Evolutionary conservation across 2,888 invertebrate genomes (phyloP).

Genomic region (Malacosoma neustria): DNA sequence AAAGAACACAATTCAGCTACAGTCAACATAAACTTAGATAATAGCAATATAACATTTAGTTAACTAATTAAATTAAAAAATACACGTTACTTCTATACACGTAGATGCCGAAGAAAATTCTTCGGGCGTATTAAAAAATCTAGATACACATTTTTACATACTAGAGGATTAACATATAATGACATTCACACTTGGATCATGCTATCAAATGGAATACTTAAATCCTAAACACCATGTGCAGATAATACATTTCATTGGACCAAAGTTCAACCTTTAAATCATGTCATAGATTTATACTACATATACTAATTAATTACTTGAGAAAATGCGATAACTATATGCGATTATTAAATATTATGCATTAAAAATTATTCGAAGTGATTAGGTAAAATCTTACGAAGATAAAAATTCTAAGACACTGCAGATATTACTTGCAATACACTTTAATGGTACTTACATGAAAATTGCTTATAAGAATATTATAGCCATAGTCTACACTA

Average conservation of each 20-base stretch:
- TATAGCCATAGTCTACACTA: constrained; percentile 29
- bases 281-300: constrained; percentile 32
- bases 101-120: neutral
- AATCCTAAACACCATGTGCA: constrained; percentile 62
- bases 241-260: constrained; percentile 67
- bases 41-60: too few relatives aligned
- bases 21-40: too few relatives aligned
- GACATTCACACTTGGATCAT: constrained; percentile 3
- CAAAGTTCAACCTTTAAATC: constrained; percentile 71
- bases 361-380: constrained; percentile 27
- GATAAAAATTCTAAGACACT: constrained; percentile 34
- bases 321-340: constrained; percentile 20
- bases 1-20: too few relatives aligned
- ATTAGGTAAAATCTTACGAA: constrained; percentile 21
- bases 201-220: constrained; percentile 22
- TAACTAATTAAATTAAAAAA: too few relatives aligned
- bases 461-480: constrained; percentile 37
- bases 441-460: constrained; percentile 22
- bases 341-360: constrained; percentile 20
- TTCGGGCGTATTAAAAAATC: neutral
- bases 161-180: constrained; percentile 1
- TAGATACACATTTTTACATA: constrained; percentile 2
- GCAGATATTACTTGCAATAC: constrained; percentile 17
- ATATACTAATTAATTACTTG: constrained; percentile 21
- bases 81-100: too few relatives aligned